Evolutionary conservation across 1,140 invertebrate genomes (phyloP).

Genomic region (Euwallacea fornicatus): DNA sequence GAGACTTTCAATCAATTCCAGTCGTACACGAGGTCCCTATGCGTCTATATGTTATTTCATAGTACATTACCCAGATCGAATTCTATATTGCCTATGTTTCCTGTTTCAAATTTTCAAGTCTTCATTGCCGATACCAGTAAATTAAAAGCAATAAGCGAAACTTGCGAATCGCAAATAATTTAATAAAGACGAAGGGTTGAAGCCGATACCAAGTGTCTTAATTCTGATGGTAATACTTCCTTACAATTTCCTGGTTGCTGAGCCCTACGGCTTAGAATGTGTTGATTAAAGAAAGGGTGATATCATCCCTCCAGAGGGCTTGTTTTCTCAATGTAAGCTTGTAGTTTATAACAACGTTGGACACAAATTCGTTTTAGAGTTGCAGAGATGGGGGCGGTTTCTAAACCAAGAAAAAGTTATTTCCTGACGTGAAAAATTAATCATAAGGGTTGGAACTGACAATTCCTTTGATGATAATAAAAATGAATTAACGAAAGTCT

Average conservation of each 20-base stretch:
- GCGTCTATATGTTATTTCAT: neutral
- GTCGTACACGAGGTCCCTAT: too few relatives aligned
- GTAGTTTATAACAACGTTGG: neutral
- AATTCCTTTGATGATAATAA: constrained; percentile 49
- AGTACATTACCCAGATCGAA: neutral
- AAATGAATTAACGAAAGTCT: constrained; percentile 49
- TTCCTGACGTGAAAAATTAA: constrained; percentile 16
- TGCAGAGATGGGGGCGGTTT: neutral
- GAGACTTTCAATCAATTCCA: too few relatives aligned
- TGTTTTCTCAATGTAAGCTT: constrained; percentile 3
- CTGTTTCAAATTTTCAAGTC: too few relatives aligned
- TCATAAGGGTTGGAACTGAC: constrained; percentile 35
- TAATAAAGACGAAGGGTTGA: constrained; percentile 41
- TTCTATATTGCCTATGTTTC: too few relatives aligned
- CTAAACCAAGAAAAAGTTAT: neutral
- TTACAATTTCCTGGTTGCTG: constrained; percentile 42
- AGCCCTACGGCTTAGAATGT: constrained; percentile 32
- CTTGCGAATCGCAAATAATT: constrained; percentile 40
- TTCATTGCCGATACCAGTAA: neutral
- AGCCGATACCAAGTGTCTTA: constrained; percentile 41
- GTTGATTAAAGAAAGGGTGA: constrained; percentile 37
- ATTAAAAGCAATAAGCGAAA: neutral
- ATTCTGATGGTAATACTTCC: constrained; percentile 45
- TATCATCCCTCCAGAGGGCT: constrained; percentile 22
- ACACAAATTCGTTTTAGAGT: neutral